These are phyloP conservation scores for Drosophila tanythrix DNA, from an alignment of 2,888 invertebrate genomes.

Conservation along the genomic window DNA sequence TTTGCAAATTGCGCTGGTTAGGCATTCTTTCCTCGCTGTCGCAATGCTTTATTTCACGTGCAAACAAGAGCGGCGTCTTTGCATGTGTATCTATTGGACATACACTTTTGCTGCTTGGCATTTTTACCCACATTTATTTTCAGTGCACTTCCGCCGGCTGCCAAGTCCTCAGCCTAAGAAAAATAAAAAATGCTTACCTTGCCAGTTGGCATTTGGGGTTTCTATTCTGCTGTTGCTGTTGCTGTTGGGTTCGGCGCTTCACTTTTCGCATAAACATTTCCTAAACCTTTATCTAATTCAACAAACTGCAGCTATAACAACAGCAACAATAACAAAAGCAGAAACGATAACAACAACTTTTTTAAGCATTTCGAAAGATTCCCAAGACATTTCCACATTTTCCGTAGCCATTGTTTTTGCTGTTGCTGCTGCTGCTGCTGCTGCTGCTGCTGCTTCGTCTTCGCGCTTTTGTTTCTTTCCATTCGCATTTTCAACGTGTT, in stretches of 20 bases:
- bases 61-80: constrained; percentile 34
- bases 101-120: constrained; percentile 66
- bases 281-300: constrained; percentile 80
- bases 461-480: constrained; percentile 60
- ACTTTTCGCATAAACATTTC: constrained; percentile 75
- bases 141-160: constrained; percentile 72
- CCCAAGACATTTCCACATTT: constrained; percentile 79
- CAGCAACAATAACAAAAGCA: constrained; percentile 23
- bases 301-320: constrained; percentile 59
- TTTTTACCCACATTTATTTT: constrained; percentile 79
- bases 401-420: constrained; percentile 67
- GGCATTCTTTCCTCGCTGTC: constrained; percentile 62
- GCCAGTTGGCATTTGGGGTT: not conserved
- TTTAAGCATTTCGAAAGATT: constrained; percentile 65
- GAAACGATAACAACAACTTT: constrained; percentile 38
- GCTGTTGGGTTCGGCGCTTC: constrained; percentile 33
- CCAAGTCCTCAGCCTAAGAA: constrained; percentile 37
- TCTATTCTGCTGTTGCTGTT: constrained; percentile 8
- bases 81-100: constrained; percentile 24
- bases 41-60: constrained; percentile 55
- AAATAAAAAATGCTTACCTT: constrained; percentile 5
- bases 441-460: constrained; percentile 41
- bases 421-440: constrained; percentile 50
- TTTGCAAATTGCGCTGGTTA: constrained; percentile 75
- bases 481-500: constrained; percentile 66